Base-by-base conservation (phyloP, 64 coral and sea anemone species). In the Dendrophyllia cribrosa region DNA sequence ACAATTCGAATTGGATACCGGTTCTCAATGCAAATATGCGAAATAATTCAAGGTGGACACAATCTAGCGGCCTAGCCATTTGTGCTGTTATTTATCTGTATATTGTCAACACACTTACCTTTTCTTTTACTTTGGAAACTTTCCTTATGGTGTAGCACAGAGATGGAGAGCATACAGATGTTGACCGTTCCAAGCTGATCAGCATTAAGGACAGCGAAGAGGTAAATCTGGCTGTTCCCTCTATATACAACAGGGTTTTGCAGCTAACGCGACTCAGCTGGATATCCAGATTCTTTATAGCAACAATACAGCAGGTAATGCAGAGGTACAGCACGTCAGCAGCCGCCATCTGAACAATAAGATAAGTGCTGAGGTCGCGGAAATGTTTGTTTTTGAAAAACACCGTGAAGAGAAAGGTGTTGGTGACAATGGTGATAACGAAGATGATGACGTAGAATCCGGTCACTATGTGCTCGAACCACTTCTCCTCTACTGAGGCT, bases 351-450 rank as follows among this genome's bases (percentile, higher is more conserved):
- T 59, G 77, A 59, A 79, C 77, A 3, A 79, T 79, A 22, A 79
- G 23, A 25, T 79, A 79, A 34, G 52, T 79, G 53, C 77, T 79
- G 55, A 79, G 77, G 77, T 79, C 77, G 55, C 77, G 77, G 9
- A 79, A 79, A 25, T 51, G 22, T 43, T 79, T 79, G 56, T 79
- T 79, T 8, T 17, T 79, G 11, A 79, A 22, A 19, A 59, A 79
- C 51, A 79, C 77, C 11, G 56, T 79, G 55, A 79, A 79, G 53
- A 79, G 77, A 8, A 79, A 79, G 22, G 53, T 43, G 77, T 79
- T 79, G 21, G 77, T 79, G 11, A 79, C 56, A 53, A 79, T 26
- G 11, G 77, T 59, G 20, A 60, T 59, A 3, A 79, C 24, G n/a
- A 79, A 79, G 21, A 79, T 79, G 52, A 26, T 34, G 21, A 19